These are phyloP conservation scores for Bradynema listronoti DNA, from an alignment of 1,140 invertebrate species.

Conservation along the genomic window DNA sequence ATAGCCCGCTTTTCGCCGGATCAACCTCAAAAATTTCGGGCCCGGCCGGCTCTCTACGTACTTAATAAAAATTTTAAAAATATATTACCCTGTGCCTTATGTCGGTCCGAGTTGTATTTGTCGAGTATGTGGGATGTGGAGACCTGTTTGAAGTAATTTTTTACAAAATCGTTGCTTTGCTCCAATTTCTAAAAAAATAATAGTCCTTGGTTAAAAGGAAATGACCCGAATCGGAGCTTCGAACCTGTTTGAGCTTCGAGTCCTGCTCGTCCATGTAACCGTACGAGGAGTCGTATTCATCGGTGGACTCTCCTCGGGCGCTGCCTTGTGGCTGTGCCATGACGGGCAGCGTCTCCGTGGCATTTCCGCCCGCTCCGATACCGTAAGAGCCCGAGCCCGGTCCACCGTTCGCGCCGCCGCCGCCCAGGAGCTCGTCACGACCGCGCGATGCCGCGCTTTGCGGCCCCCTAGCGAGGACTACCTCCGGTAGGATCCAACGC, in stretches of 20 bases:
- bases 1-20: too few relatives aligned
- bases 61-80: conserved; percentile 5
- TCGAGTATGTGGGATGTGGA: conserved; percentile 36
- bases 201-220: conserved; percentile 24
- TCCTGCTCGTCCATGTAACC: conserved; percentile 21
- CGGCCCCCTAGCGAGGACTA: conserved; percentile 65
- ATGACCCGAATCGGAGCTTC: background rate
- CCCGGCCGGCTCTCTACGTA: too few relatives aligned
- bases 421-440: conserved; percentile 3
- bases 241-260: conserved; percentile 34
- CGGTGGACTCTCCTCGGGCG: background rate
- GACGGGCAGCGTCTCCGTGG: conserved; percentile 1
- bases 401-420: background rate
- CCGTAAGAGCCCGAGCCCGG: too few relatives aligned
- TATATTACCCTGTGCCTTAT: conserved; percentile 18
- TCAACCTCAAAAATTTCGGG: too few relatives aligned
- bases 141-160: conserved; percentile 67
- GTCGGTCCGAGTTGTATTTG: conserved; percentile 32
- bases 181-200: conserved; percentile 63
- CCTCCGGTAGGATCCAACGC: conserved; percentile 71
- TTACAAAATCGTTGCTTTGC: conserved; percentile 66
- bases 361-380: conserved; percentile 4
- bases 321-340: conserved; percentile 1
- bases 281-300: background rate
- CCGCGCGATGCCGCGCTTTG: conserved; percentile 10